These are phyloP conservation scores for Patiria miniata DNA, from an alignment of 35 echinoderm and acorn worm species.

Conservation along the genomic window DNA sequence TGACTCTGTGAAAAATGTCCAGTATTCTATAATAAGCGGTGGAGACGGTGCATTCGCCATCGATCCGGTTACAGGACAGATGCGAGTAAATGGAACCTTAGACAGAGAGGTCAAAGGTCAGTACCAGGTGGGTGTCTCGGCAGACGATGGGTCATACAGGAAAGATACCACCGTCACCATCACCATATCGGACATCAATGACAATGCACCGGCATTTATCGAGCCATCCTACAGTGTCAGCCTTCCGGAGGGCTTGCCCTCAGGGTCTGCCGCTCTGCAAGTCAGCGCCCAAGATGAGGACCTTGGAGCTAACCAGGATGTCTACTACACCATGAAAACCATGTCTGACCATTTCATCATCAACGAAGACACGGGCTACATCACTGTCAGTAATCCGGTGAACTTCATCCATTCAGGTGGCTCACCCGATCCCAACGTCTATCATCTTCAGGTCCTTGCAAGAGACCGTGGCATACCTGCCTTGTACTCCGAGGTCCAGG, in stretches of 20 bases:
- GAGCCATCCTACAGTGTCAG: slow-evolving; percentile 15
- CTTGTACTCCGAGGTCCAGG: slow-evolving; percentile 54
- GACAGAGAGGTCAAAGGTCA: slow-evolving; percentile 58
- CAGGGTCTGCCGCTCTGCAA: slow-evolving; percentile 48
- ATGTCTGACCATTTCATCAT: slow-evolving; percentile 45
- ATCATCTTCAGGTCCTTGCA: slow-evolving; percentile 71
- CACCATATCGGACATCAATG: slow-evolving; percentile 82
- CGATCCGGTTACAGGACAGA: slow-evolving; percentile 57
- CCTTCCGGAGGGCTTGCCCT: slow-evolving; percentile 52
- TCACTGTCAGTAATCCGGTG: slow-evolving; percentile 55
- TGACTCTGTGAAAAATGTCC: slow-evolving; percentile 60
- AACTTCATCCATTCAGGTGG: slow-evolving; percentile 47
- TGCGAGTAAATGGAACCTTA: slow-evolving; percentile 60
- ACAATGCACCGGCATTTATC: slow-evolving; percentile 77
- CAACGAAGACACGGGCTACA: slow-evolving; percentile 47
- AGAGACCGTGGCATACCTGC: slow-evolving; percentile 78
- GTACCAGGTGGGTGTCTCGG: slow-evolving; percentile 49
- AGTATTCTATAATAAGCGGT: slow-evolving; percentile 31
- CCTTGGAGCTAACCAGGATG: slow-evolving; percentile 52
- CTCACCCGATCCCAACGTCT: slow-evolving; percentile 67
- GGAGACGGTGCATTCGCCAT: slow-evolving; percentile 64
- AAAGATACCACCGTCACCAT: slow-evolving; percentile 72
- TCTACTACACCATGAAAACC: slow-evolving; percentile 73
- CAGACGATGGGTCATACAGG: slow-evolving; percentile 55
- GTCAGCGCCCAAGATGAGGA: slow-evolving; percentile 76